Base-by-base conservation (phyloP, 2,113 vertebrate species). In the Polypterus bichir region DNA sequence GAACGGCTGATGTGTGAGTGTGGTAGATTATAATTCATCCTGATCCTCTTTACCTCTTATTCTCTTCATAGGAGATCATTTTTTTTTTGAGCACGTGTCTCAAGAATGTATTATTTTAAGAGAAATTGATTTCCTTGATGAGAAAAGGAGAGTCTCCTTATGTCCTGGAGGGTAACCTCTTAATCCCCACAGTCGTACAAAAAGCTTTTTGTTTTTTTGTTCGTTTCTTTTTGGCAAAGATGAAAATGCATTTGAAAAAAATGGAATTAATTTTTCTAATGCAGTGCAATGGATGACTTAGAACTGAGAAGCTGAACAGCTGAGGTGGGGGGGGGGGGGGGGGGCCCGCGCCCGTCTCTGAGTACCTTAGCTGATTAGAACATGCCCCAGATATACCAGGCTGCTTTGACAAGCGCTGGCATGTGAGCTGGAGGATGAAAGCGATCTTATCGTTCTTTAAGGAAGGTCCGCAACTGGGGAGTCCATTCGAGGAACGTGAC, bases 81-180 rank as follows among this genome's bases (percentile, higher is more conserved):
- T 27, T 65, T 73, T 79, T 75, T 68, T 82, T 76, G 77, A 8
- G 62, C 79, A 80, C 69, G 6, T 81, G 77, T 79, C 72, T 68
- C 75, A 84, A 83, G 82, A 88, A 86, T 84, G 80, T 85, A 84
- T 88, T 88, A 87, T 86, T 89, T 85, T 87, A 86, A 85, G 82
- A 86, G 85, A 84, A 86, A 89, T 85, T 83, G 86, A 88, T 89
- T 90, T 89, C 76, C 84, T 89, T 87, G 85, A 86, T 86, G 86
- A 87, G 83, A 84, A 84, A 79, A 81, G 77, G 79, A 79, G 84
- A 84, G 80, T 84, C 81, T 85, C 79, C 85, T 83, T 81, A 74
- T 84, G 83, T 84, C 82, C 81, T 76, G 68, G 68, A 83, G 77
- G 81, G 82, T 85, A 81, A 84, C 70, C 76, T 81, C 70, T 77